A percentile compares a stretch with the other conserved stretches of the same genome.
Evolutionary conservation across 2,113 vertebrate species (phyloP).

Genomic region (Cyanoderma ruficeps): DNA sequence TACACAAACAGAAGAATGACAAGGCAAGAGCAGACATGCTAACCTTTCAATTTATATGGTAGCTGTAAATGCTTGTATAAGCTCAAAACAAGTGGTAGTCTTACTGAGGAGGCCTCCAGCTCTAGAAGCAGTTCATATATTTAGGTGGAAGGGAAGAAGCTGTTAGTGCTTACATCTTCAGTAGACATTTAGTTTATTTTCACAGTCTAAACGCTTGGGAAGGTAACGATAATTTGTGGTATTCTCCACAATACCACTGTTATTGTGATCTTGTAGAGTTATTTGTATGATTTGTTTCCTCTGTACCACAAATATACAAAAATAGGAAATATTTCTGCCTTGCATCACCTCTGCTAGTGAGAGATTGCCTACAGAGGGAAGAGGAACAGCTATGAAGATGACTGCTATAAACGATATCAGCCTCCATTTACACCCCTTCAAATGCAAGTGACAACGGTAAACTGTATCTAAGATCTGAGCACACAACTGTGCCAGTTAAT

Average conservation of each 20-base stretch:
- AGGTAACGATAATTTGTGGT: not conserved
- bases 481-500: not conserved
- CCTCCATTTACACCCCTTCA: not conserved
- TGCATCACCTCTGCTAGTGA: not conserved
- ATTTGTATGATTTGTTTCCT: not conserved
- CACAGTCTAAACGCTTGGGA: not conserved
- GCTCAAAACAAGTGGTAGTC: not conserved
- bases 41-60: not conserved
- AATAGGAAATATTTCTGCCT: not conserved
- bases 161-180: not conserved
- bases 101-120: not conserved
- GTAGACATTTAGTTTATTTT: not conserved
- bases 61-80: not conserved
- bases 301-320: not conserved
- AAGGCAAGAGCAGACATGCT: slow-evolving; percentile 18
- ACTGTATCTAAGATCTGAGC: not conserved
- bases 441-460: not conserved
- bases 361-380: not conserved
- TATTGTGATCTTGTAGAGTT: not conserved
- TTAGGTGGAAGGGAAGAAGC: not conserved
- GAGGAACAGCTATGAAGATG: not conserved
- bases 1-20: not conserved
- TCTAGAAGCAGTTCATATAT: not conserved
- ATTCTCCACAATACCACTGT: not conserved
- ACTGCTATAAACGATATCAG: not conserved